Evolutionary conservation across 2,113 vertebrate genomes (phyloP), one percentile per base, ranked within the genome.

Genomic region (Circaetus cinerascens): DNA sequence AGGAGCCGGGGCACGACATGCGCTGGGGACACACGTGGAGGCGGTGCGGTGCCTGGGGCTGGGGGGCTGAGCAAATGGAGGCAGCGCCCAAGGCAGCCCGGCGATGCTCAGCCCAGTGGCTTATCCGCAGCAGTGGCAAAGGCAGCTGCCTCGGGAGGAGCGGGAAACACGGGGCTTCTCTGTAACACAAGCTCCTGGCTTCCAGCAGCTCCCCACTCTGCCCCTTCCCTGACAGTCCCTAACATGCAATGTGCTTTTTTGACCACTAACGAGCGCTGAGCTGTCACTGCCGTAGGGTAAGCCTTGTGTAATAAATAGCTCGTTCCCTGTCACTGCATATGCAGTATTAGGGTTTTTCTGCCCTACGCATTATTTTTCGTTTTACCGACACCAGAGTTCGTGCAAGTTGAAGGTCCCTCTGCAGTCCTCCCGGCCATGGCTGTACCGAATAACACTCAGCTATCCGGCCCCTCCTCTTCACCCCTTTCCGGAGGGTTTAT

Each of bases 11-110:
- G 26, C 56, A 81, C 2, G 4, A 15, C 34, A 71, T 7, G 7
- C 2, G 5, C 50, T 81, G 29, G 22, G 15, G 21, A 67, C n/a
- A 26, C 12, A 32, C 0, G 1, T 2, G 3, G 51, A 82, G 51
- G 27, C 0, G 4, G 25, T 67, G 11, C 3, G 1, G 46, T 69
- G 79, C 50, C 55, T 66, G 13, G 7, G 12, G 50, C 36, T 1
- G 2, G 13, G 26, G 25, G 34, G 1, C 15, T 85, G 74, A 82
- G 62, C 56, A 78, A 63, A 50, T 4, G 4, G 19, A 86, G 32
- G 26, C n/a, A 75, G 43, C 1, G 7, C 38, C 56, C 29, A 17
- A 27, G 46, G 22, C 55, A 90, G 63, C 30, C 26, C 7, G 4
- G 43, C 1, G 2, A 78, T 45, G 40, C 50, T 83, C 45, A 76